Evolutionary conservation across 2,888 invertebrate species (phyloP).

Genomic region (Cartodere bifasciata): DNA sequence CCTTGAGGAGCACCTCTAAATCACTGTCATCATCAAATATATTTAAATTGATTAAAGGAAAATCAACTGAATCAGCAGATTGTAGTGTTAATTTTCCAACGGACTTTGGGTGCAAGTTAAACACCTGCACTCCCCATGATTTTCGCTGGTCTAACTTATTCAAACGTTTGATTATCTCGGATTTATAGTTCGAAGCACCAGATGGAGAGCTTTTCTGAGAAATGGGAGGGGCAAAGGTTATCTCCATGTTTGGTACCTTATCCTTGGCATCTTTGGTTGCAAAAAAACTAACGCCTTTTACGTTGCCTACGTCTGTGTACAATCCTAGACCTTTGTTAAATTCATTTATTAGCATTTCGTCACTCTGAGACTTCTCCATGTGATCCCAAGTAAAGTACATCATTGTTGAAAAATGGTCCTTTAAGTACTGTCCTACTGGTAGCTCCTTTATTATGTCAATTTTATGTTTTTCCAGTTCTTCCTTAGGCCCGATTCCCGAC

Average conservation of each 20-base stretch:
- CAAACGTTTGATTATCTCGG: background rate
- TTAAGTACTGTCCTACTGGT: constrained; percentile 16
- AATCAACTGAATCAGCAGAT: constrained; percentile 42
- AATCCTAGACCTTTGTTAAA: constrained; percentile 6
- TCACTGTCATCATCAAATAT: constrained; percentile 47
- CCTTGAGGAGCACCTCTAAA: constrained; percentile 38
- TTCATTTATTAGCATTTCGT: no score
- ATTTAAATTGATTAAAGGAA: constrained; percentile 48
- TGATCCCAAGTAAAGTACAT: no score
- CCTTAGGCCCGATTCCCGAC: constrained; percentile 15
- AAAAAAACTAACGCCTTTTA: constrained; percentile 3
- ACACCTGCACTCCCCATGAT: constrained; percentile 17
- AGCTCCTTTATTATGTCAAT: constrained; percentile 14
- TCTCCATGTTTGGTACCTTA: constrained; percentile 12
- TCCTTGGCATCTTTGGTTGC: constrained; percentile 4
- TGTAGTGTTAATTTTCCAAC: constrained; percentile 41
- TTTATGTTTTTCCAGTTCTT: constrained; percentile 11
- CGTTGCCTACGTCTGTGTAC: constrained; percentile 6
- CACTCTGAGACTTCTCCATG: no score
- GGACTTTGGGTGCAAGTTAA: constrained; percentile 35
- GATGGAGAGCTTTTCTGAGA: constrained; percentile 4
- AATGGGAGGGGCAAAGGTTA: constrained; percentile 10
- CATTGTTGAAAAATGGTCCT: constrained; percentile 17
- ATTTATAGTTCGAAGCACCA: constrained; percentile 2
- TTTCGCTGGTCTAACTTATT: constrained; percentile 4